Conservation (phyloP, 2,113 vertebrate species). For the Menidia beryllina region DNA sequence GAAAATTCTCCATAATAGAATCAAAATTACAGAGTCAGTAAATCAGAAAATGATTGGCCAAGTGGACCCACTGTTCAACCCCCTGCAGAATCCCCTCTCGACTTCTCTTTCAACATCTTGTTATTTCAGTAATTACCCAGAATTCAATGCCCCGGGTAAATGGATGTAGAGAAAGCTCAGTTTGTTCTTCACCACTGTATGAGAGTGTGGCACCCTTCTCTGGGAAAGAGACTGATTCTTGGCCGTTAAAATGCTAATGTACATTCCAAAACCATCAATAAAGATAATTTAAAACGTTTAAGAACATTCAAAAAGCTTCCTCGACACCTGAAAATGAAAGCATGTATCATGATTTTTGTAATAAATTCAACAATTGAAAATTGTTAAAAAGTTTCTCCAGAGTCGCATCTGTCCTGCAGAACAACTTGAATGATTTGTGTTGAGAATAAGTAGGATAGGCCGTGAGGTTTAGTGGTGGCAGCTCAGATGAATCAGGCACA, state of each 20-base stretch:
- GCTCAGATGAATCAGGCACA: conserved; percentile 69
- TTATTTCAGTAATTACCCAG: too few relatives aligned
- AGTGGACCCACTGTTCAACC: too few relatives aligned
- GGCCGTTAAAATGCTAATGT: neutral
- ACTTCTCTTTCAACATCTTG: too few relatives aligned
- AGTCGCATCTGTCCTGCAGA: conserved; percentile 13
- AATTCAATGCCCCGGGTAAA: too few relatives aligned
- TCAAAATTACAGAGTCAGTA: neutral
- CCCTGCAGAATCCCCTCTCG: too few relatives aligned
- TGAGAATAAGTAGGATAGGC: conserved; percentile 36
- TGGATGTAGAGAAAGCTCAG: too few relatives aligned
- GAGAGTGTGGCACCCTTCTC: neutral
- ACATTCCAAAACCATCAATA: neutral
- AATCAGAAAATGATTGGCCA: too few relatives aligned
- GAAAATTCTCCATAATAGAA: neutral
- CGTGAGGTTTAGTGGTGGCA: conserved; percentile 47
- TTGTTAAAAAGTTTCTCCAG: neutral
- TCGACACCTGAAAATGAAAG: neutral
- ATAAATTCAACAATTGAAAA: neutral
- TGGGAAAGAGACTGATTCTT: neutral
- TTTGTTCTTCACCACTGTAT: too few relatives aligned
- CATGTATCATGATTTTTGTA: neutral
- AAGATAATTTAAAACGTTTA: too few relatives aligned
- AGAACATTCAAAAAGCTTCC: neutral
- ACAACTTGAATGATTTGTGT: conserved; percentile 25